Evolutionary conservation across 2,888 invertebrate genomes (phyloP), one percentile per base, ranked within the genome.

Genomic region (Lepidochrysops patricia): DNA sequence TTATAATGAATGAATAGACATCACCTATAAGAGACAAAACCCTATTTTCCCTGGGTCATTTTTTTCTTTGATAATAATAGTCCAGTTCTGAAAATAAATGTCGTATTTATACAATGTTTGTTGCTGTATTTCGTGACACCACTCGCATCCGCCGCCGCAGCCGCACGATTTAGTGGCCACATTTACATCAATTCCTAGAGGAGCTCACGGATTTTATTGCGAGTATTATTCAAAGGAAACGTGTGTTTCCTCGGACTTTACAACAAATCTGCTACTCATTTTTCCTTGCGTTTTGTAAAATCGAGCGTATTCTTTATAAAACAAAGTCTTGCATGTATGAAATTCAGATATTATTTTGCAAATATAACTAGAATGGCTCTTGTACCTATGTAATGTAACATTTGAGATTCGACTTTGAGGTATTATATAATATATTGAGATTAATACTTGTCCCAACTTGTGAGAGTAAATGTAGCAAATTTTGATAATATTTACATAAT

Each of bases 131-230:
- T n/a, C n/a, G 2, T 34, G n/a, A 12, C 34, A 15, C 6, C 29
- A 29, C 29, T 2, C 6, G 5, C 29, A 0, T 7, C 29, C 29
- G 9, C 29, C 6, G 1, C 19, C 23, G 43, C 43, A 4, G 43
- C 6, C 12, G 1, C 9, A 0, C 12, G 0, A 3, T 9, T 23
- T 23, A 3, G 19, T 43, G 43, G 43, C 76, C 73, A 72, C 73
- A 73, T 67, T 68, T 70, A 71, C 75, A 78, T 77, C 72, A 75
- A 75, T 72, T 68, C 71, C 72, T 70, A 64, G 72, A 72, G 75
- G 73, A 76, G 73, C 74, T 72, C 67, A 70, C 72, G 69, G 73
- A 74, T 79, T 83, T 84, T 81, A 82, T 80, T 75, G 71, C 76
- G 67, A 72, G 70, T 70, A 78, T 77, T 77, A 77, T 74, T 74